Evolutionary conservation across 2,113 vertebrate species (phyloP), one percentile per base, ranked within the genome.

Genomic region (Cebidichthys violaceus): DNA sequence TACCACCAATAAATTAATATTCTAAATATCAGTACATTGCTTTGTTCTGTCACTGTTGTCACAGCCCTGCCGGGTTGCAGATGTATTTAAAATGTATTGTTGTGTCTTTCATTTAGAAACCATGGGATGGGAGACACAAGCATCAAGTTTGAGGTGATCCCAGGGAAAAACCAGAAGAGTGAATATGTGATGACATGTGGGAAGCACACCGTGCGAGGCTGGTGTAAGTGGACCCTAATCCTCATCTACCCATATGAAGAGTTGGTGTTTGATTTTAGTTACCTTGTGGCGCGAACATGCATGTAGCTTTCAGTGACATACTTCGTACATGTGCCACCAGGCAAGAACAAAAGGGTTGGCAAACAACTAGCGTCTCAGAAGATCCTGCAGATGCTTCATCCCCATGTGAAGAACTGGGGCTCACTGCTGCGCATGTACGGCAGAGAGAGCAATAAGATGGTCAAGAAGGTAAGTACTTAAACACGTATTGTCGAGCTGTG

Each of bases 141-240:
- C 93, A 99, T 99, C 86, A 98, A 99, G 90, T 99, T 99, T 94
- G 98, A 99, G 96, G 98, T 99, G 92, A 99, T 99, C 90, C 98
- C 98, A 61, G 98, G 98, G 87, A 99, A 99, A 94, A 99, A 99
- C 95, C 98, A 99, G 97, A 99, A 99, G 94, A 99, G 98, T 17
- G 98, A 99, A 95, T 99, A 99, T 8, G 96, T 99, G 85, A 99
- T 99, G 98, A 97, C 97, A 0, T 99, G 98, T 73, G 98, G 98
- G 85, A 99, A 99, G 79, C 98, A 99, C 90, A 98, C 97, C 2
- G 98, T 99, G 82, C 96, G 96, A 33, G 98, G 98, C 79, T 99
- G 97, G 97, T 99, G 98, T 99, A 96, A 99, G 98, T 98, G 86
- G 4, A 77, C 10, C 1, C 0, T 18, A 0, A 31, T 22, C 41